Base-by-base conservation (phyloP, 2,888 invertebrate species). In the Acleris cristana region DNA sequence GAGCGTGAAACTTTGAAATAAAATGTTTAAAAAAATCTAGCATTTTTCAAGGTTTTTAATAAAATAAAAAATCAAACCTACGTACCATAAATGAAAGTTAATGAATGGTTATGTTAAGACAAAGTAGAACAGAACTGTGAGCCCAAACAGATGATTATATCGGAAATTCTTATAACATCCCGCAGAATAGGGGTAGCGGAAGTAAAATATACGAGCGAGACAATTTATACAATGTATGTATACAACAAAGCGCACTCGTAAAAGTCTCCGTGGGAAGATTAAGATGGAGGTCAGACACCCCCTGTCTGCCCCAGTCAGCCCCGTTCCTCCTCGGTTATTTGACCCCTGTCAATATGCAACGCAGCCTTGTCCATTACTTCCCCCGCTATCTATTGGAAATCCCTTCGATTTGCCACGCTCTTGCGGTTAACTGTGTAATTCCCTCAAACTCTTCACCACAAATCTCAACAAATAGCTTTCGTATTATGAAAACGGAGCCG, bases 341-440 rank as follows among this genome's bases (percentile, higher is more conserved):
- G 84, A 88, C 87, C 88, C 86, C 85, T 85, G 87, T 85, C 88
- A 84, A 83, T 79, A 76, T 80, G 83, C 80, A 81, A 86, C 74
- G 75, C 80, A 78, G 80, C 77, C 71, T 49, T 77, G 80, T 78
- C 79, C 81, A 87, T 88, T 85, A 83, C 76, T 77, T 83, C 84
- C 88, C 86, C 74, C 76, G 72, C 81, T 84, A 85, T 87, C 81
- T 84, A 85, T 87, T 86, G 84, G 86, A 83, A 87, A 86, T 86
- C 83, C 83, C 82, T 75, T 75, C 76, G 78, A 76, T 76, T 79
- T 79, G 76, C 75, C 72, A 70, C 76, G 72, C 78, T 78, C 75
- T 83, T 85, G 85, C 80, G 86, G 85, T 85, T 84, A 84, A 82
- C 82, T 80, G 79, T 83, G 78, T 84, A 80, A 85, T 86, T 83